Evolutionary conservation across 2,888 invertebrate species (phyloP).

Genomic region (Aproaerema taeniolella): DNA sequence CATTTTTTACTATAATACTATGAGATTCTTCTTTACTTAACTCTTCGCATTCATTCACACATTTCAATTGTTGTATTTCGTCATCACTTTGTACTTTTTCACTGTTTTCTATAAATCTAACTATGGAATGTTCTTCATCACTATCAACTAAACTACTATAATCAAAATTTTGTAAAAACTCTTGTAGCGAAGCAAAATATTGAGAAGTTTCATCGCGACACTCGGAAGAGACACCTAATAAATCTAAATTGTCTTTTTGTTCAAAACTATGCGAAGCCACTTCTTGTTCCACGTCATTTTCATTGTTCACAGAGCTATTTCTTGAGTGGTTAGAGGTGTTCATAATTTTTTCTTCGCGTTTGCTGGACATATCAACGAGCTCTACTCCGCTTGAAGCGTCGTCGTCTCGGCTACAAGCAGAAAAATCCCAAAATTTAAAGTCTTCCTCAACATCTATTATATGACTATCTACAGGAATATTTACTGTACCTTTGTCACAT

Average conservation of each 20-base stretch:
- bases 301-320: neutral
- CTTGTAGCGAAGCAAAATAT: conserved; percentile 40
- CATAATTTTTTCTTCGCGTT: neutral
- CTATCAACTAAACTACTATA: conserved; percentile 15
- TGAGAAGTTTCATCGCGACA: conserved; percentile 24
- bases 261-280: neutral
- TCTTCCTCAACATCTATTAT: neutral
- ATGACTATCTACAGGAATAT: conserved; percentile 1
- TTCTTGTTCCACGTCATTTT: neutral
- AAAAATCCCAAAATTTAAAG: conserved; percentile 7
- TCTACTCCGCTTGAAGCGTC: conserved; percentile 4
- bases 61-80: neutral
- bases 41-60: conserved; percentile 2
- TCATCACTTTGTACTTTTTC: conserved; percentile 12
- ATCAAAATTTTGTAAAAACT: conserved; percentile 35
- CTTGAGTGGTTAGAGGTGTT: neutral
- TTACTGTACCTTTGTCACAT: conserved; percentile 4
- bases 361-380: conserved; percentile 6
- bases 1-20: neutral
- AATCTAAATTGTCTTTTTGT: neutral
- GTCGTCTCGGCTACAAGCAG: conserved; percentile 10
- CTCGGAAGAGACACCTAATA: neutral
- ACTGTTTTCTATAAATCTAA: conserved; percentile 6
- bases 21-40: conserved; percentile 10
- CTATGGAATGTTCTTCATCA: conserved; percentile 2